These are phyloP conservation scores for Clarias pachynema DNA, from an alignment of 2,797 vertebrate species.

Conservation along the genomic window DNA sequence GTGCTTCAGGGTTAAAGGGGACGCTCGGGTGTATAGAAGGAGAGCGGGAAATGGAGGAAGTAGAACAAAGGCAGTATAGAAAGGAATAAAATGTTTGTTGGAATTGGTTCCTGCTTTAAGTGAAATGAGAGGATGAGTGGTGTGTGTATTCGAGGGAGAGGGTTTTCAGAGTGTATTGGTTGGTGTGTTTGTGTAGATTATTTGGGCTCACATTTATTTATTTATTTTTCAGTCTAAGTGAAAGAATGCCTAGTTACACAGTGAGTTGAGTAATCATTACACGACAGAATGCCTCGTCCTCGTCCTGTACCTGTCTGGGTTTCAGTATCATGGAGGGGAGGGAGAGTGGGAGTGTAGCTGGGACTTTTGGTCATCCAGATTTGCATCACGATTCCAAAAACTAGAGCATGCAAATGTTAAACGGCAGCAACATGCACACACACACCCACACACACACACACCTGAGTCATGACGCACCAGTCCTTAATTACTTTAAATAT, in stretches of 20 bases:
- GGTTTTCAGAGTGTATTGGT: too few relatives aligned
- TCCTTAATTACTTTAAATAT: neutral
- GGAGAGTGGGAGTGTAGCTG: neutral
- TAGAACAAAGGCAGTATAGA: neutral
- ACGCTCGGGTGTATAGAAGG: neutral
- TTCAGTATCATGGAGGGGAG: slow-evolving; percentile 24
- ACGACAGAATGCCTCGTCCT: neutral
- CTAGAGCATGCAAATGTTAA: slow-evolving; percentile 39
- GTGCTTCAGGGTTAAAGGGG: slow-evolving; percentile 16
- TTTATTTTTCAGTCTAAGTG: too few relatives aligned
- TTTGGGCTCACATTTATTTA: neutral
- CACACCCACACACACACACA: neutral
- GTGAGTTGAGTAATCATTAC: slow-evolving; percentile 49
- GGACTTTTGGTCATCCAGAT: slow-evolving; percentile 26
- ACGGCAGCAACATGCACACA: neutral
- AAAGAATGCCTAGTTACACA: neutral
- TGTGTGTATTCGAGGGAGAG: too few relatives aligned
- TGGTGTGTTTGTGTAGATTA: too few relatives aligned
- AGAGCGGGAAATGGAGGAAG: neutral
- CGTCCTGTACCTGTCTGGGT: slow-evolving; percentile 10
- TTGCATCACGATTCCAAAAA: slow-evolving; percentile 49
- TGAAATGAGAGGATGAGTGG: neutral
- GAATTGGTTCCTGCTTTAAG: neutral
- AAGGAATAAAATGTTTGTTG: neutral
- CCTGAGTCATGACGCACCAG: neutral